Evolutionary conservation across 2,113 vertebrate genomes (phyloP).

Genomic region (Isichthys henryi): DNA sequence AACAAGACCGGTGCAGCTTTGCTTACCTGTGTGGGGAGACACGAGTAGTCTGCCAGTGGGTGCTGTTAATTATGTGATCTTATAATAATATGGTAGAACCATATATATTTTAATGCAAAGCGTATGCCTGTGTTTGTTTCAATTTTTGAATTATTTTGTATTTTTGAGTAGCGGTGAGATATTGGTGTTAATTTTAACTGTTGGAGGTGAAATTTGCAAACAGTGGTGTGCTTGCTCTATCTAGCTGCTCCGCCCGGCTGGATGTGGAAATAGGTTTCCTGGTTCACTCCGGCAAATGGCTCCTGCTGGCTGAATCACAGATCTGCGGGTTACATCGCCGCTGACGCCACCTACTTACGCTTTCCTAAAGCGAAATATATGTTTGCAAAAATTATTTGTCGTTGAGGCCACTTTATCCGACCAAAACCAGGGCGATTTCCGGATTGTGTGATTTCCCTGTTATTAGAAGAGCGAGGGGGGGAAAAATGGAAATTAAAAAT

Average conservation of each 20-base stretch:
- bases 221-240: not conserved
- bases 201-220: not conserved
- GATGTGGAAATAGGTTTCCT: not conserved
- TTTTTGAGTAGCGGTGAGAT: not conserved
- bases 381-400: not conserved
- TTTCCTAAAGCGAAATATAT: not conserved
- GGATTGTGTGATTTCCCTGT: not conserved
- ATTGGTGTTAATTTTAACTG: not conserved
- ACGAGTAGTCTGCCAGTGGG: not conserved
- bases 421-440: not conserved
- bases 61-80: not conserved
- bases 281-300: constrained; percentile 5
- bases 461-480: not conserved
- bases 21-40: not conserved
- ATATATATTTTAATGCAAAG: not conserved
- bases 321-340: not conserved
- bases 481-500: not conserved
- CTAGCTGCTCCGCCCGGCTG: not conserved
- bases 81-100: not conserved
- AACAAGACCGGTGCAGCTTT: not conserved
- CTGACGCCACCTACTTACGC: not conserved
- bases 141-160: not conserved
- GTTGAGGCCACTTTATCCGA: not conserved
- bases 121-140: not conserved
- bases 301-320: not conserved